Evolutionary conservation across 2,113 vertebrate genomes (phyloP).

Genomic region (Noctilio leporinus): DNA sequence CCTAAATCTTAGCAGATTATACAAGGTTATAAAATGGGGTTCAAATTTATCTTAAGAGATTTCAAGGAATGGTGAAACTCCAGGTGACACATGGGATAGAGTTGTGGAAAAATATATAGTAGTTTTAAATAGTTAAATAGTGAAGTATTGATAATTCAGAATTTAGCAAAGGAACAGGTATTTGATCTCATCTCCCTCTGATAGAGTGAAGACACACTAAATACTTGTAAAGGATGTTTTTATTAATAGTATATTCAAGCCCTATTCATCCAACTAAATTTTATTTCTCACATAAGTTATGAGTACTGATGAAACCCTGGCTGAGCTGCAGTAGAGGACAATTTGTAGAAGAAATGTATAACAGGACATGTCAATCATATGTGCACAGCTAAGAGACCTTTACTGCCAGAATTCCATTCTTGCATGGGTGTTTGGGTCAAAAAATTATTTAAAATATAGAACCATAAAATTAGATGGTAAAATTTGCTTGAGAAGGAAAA

Average conservation of each 20-base stretch:
- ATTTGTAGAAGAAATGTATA: background rate
- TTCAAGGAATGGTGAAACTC: background rate
- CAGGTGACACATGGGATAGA: background rate
- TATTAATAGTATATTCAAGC: background rate
- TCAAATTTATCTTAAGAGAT: background rate
- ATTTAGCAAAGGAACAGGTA: background rate
- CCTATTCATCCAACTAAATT: background rate
- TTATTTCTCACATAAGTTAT: background rate
- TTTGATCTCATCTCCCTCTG: background rate
- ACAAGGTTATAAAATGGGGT: background rate
- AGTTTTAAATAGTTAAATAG: background rate
- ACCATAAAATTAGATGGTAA: background rate
- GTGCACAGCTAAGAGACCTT: background rate
- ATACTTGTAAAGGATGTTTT: background rate
- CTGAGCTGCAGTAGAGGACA: background rate
- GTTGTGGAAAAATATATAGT: background rate
- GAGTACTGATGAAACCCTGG: background rate
- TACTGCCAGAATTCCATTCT: background rate
- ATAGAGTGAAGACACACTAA: background rate
- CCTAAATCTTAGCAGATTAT: background rate
- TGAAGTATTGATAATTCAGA: background rate
- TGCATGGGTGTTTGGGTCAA: background rate
- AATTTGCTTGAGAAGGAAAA: background rate
- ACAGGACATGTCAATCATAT: background rate
- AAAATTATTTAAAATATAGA: background rate